A percentile compares a stretch with the other conserved stretches of the same genome.
phyloP scores from a whole-genome alignment of 2,113 vertebrate genomes.

The Saguinus imperator region DNA sequence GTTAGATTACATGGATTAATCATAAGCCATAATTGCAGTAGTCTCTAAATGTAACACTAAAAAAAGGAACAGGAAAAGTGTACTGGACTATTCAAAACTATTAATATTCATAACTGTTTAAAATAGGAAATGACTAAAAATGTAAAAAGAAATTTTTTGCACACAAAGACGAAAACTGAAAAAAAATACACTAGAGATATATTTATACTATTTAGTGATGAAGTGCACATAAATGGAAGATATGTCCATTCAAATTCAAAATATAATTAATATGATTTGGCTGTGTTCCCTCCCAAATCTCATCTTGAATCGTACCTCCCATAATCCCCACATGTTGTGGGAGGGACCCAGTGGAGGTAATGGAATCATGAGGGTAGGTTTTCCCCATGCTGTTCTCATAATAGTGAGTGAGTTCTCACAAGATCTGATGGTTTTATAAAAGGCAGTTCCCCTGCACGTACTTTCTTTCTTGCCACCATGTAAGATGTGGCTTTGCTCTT shows the following conservation, averaged over 20 bases:
- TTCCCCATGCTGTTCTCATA: too few species aligned
- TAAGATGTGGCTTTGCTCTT: too few species aligned
- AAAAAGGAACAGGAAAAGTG: not conserved
- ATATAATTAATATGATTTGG: not conserved
- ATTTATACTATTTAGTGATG: not conserved
- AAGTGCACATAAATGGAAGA: conserved; percentile 6
- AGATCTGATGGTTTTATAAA: too few species aligned
- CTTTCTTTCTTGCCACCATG: too few species aligned
- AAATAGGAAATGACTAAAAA: conserved; percentile 17
- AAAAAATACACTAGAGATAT: not conserved
- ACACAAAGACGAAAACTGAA: not conserved
- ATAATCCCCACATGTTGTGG: too few species aligned
- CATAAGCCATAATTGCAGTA: not conserved
- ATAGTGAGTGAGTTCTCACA: too few species aligned
- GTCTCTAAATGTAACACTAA: not conserved
- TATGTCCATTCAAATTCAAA: not conserved
- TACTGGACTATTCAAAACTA: not conserved
- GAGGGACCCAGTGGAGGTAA: too few species aligned
- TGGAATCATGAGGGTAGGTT: too few species aligned
- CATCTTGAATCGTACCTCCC: too few species aligned
- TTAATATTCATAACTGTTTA: not conserved
- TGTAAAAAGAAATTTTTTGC: not conserved
- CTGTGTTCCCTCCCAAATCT: too few species aligned
- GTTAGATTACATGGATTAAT: not conserved
- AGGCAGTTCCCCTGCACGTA: too few species aligned